phyloP scores from a whole-genome alignment of 1,140 invertebrate genomes.

The Drosophila rufa region DNA sequence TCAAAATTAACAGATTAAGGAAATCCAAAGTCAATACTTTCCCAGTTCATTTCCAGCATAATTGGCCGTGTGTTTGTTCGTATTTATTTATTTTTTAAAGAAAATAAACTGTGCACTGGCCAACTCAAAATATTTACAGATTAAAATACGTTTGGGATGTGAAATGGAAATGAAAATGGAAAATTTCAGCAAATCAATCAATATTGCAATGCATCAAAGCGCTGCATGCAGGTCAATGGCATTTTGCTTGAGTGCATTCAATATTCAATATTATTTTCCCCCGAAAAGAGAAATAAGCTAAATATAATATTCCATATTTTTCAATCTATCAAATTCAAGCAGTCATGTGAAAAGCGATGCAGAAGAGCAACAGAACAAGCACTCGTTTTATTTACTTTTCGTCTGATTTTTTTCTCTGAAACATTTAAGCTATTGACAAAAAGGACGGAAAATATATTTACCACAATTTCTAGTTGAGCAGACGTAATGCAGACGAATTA shows the following conservation, averaged over 20 bases:
- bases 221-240: slow-evolving; percentile 62
- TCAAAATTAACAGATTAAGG: slow-evolving; percentile 23
- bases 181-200: slow-evolving; percentile 69
- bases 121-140: slow-evolving; percentile 50
- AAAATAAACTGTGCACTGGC: slow-evolving; percentile 37
- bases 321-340: slow-evolving; percentile 70
- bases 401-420: not conserved
- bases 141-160: slow-evolving; percentile 37
- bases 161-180: slow-evolving; percentile 48
- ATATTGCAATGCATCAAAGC: slow-evolving; percentile 64
- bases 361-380: slow-evolving; percentile 15
- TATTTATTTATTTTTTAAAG: slow-evolving; percentile 28
- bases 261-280: slow-evolving; percentile 56
- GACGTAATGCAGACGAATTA: not conserved
- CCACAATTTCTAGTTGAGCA: slow-evolving; percentile 12
- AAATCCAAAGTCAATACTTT: slow-evolving; percentile 25
- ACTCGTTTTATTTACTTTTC: slow-evolving; percentile 5
- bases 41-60: slow-evolving; percentile 26
- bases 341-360: slow-evolving; percentile 60
- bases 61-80: slow-evolving; percentile 8
- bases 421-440: slow-evolving; percentile 8
- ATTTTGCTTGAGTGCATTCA: slow-evolving; percentile 58
- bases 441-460: not conserved
- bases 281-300: slow-evolving; percentile 16
- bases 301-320: slow-evolving; percentile 37